Base-by-base conservation (phyloP, 2,113 vertebrate species). In the Cyprinodon variegatus region DNA sequence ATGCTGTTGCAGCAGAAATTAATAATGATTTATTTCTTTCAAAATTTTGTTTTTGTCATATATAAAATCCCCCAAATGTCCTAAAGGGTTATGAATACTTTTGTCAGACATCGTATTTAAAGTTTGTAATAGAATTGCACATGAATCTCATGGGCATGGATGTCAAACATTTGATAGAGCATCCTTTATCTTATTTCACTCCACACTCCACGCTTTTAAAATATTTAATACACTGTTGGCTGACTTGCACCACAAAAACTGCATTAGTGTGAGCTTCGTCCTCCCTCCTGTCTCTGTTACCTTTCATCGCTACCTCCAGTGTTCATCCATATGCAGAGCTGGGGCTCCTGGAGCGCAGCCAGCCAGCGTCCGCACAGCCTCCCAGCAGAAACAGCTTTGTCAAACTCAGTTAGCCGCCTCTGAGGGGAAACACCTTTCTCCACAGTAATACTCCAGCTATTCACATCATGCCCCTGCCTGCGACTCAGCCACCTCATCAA, bases 381-480 rank as follows among this genome's bases (percentile, higher is more conserved):
- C 87, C 81, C 84, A 70, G 83, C 69, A 81, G 86, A 92, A 93
- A 93, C 89, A 88, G 89, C 87, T 91, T 89, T 90, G 87, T 92
- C 93, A 93, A 91, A 93, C 88, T 93, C 90, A 81, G 88, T 93
- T 93, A 93, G 88, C 83, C 65, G 69, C 86, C 90, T 85, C 84
- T 3, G 65, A 81, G 83, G 84, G 76, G 84, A 82, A 89, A 87
- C 84, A 88, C 83, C 82, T 87, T 82, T 86, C 85, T 88, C 88
- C 88, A 67, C 81, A 85, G 83, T 90, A 88, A 91, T 88, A 79
- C 77, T 78, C 86, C 86, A 85, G 85, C 86, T 91, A 90, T 90
- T 90, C 89, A 86, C 89, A 87, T 86, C 88, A 86, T 88, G 85
- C 77, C 83, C 79, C 79, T 79, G 79, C 87, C 76, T 90, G 75